Conservation (phyloP, 2,888 invertebrate genomes). For the Andrena bicolor region DNA sequence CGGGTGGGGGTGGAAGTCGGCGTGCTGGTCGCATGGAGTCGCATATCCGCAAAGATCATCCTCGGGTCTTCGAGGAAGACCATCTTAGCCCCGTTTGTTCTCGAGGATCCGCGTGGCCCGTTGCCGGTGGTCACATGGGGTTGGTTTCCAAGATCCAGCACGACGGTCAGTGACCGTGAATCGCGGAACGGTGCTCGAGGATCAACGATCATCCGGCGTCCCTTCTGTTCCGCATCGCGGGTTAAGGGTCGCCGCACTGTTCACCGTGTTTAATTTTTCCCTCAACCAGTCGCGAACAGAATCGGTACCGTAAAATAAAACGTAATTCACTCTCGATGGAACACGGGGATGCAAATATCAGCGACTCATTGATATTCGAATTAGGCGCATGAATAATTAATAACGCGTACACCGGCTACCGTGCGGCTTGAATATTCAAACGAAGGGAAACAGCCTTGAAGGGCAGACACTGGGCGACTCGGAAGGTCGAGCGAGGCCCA, state of each 20-base stretch:
- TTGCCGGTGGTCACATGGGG: slow-evolving; percentile 76
- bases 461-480: slow-evolving; percentile 6
- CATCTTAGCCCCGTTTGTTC: slow-evolving; percentile 75
- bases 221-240: slow-evolving; percentile 37
- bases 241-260: slow-evolving; percentile 14
- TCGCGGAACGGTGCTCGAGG: not conserved
- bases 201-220: slow-evolving; percentile 38
- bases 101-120: slow-evolving; percentile 48
- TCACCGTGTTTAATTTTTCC: not conserved
- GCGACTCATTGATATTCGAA: slow-evolving; percentile 11
- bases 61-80: slow-evolving; percentile 84
- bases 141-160: slow-evolving; percentile 71
- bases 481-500: slow-evolving; percentile 33
- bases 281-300: not conserved
- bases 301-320: not conserved
- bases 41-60: slow-evolving; percentile 84
- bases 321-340: not conserved
- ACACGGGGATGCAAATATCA: slow-evolving; percentile 11
- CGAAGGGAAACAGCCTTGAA: not conserved
- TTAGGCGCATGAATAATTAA: slow-evolving; percentile 18
- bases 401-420: slow-evolving; percentile 2
- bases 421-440: slow-evolving; percentile 3
- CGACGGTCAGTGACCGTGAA: slow-evolving; percentile 54
- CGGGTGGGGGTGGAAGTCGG: slow-evolving; percentile 83
- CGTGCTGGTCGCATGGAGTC: slow-evolving; percentile 83